These are phyloP conservation scores for Gulo gulo DNA, from an alignment of 2,113 vertebrate species.

Conservation along the genomic window DNA sequence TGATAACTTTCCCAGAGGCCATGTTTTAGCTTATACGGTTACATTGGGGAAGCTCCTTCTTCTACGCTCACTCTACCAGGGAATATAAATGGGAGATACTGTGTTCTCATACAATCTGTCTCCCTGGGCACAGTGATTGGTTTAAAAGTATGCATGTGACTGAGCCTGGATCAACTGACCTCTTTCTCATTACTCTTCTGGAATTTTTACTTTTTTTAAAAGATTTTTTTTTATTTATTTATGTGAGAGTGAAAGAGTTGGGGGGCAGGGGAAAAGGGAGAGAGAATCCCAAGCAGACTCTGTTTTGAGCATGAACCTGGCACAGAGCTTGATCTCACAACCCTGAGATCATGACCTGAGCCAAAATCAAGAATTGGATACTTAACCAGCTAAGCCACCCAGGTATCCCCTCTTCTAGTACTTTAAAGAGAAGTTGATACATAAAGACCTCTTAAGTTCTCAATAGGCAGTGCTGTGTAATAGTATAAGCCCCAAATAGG, in stretches of 20 bases:
- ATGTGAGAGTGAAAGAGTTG: background rate
- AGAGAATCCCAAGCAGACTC: background rate
- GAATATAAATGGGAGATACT: background rate
- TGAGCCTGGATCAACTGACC: background rate
- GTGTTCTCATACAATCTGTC: background rate
- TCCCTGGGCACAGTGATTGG: background rate
- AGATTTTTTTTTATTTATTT: background rate
- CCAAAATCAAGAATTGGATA: background rate
- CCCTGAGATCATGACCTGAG: background rate
- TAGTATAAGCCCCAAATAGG: fast-evolving
- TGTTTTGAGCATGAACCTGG: background rate
- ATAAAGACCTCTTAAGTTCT: background rate
- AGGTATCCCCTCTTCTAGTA: background rate
- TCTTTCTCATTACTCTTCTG: background rate
- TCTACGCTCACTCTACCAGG: background rate
- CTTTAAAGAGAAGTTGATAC: background rate
- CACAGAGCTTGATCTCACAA: background rate
- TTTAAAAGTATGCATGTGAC: background rate
- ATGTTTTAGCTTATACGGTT: background rate
- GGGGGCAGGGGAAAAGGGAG: background rate
- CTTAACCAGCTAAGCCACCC: background rate
- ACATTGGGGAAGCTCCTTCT: background rate
- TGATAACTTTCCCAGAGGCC: background rate
- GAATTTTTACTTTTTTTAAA: background rate
- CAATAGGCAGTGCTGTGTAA: background rate